Evolutionary conservation across 2,797 vertebrate species (phyloP).

Genomic region (Trichosurus vulpecula): DNA sequence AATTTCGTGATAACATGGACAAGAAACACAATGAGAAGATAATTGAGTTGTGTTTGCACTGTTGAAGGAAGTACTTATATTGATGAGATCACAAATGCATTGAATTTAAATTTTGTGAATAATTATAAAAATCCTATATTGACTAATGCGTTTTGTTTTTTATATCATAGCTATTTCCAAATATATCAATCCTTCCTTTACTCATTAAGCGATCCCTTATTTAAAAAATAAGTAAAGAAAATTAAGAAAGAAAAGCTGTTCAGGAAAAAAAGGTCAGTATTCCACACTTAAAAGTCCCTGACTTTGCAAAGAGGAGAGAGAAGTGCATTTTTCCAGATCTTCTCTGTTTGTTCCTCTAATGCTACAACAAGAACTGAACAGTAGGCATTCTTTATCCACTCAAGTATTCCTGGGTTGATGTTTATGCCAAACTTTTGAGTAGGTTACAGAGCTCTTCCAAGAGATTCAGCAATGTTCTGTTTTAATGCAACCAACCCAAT

Average conservation of each 20-base stretch:
- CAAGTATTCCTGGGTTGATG: not conserved
- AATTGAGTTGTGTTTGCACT: not conserved
- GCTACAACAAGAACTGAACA: not conserved
- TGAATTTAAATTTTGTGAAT: not conserved
- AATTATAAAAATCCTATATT: not conserved
- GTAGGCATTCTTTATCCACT: not conserved
- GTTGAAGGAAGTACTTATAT: not conserved
- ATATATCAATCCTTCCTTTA: not conserved
- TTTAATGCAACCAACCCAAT: not conserved
- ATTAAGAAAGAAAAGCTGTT: not conserved
- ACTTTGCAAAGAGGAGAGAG: not conserved
- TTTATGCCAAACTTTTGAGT: not conserved
- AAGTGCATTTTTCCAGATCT: not conserved
- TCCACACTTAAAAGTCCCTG: not conserved
- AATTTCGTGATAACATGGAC: not conserved
- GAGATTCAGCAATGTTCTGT: not conserved
- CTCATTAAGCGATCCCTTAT: not conserved
- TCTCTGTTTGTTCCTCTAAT: not conserved
- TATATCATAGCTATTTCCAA: not conserved
- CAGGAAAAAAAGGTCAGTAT: not conserved
- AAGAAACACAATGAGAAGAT: not conserved
- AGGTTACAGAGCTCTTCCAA: not conserved
- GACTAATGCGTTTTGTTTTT: not conserved
- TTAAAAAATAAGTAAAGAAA: not conserved
- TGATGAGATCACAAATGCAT: not conserved